These are phyloP conservation scores for Peromyscus polionotus DNA, from an alignment of 2,113 vertebrate genomes.

Conservation along the genomic window DNA sequence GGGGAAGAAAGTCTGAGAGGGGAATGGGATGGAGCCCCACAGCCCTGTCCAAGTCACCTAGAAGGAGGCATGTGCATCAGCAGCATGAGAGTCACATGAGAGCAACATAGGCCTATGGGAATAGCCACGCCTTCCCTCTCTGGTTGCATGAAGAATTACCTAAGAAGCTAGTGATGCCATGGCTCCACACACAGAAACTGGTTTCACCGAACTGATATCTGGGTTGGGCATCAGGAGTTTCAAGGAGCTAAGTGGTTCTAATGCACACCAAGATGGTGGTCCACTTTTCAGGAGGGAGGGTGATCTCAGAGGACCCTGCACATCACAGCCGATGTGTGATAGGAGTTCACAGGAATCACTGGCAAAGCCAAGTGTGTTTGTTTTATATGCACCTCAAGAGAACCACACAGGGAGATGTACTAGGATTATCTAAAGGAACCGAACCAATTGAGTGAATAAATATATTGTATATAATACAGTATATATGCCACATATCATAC, in stretches of 20 bases:
- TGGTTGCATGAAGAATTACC: background rate
- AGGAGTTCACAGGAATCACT: background rate
- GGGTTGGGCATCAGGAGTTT: background rate
- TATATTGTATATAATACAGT: background rate
- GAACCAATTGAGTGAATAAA: background rate
- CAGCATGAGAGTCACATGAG: background rate
- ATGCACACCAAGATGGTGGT: background rate
- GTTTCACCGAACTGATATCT: background rate
- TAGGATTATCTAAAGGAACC: background rate
- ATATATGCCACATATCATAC: background rate
- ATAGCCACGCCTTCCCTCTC: background rate
- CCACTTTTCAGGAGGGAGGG: background rate
- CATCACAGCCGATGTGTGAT: background rate
- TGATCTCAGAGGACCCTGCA: background rate
- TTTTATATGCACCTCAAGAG: background rate
- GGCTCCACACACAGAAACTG: background rate
- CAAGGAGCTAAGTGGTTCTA: background rate
- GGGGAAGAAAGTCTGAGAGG: background rate
- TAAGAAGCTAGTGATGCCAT: background rate
- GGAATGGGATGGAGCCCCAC: background rate
- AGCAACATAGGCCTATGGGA: background rate
- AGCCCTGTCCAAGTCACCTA: background rate
- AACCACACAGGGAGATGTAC: background rate
- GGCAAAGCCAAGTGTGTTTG: background rate
- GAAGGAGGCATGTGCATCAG: fast-evolving